Conservation (phyloP, 2,797 vertebrate genomes). For the Alosa sapidissima region DNA sequence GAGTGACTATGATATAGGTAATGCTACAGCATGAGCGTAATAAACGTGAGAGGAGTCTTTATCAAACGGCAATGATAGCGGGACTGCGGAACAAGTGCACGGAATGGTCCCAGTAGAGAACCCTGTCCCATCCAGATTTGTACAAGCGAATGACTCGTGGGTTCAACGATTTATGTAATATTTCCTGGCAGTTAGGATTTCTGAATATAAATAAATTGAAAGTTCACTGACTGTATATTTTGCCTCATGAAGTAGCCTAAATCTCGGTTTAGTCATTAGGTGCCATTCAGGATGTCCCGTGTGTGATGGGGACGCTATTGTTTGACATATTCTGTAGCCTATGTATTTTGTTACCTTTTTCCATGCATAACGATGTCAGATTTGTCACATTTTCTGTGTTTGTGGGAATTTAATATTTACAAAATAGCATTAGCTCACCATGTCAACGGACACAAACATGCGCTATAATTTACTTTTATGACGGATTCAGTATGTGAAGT, state of each 20-base stretch:
- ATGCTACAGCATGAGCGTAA: neutral
- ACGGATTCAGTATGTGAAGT: neutral
- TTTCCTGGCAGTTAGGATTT: neutral
- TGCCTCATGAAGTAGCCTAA: neutral
- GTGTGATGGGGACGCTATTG: neutral
- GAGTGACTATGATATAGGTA: neutral
- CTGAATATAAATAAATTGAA: neutral
- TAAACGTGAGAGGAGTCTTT: neutral
- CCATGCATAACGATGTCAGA: too few relatives aligned
- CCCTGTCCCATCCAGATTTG: neutral
- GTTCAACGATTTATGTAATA: neutral
- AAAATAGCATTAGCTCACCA: neutral
- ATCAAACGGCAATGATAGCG: neutral
- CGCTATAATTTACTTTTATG: neutral
- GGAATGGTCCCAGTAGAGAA: neutral
- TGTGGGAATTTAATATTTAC: neutral
- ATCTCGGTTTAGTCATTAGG: neutral
- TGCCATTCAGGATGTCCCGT: neutral
- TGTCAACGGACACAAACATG: neutral
- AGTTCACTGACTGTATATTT: neutral
- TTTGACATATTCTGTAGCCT: neutral
- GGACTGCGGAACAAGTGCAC: conserved; percentile 5
- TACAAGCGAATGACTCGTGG: neutral
- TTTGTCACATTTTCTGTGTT: neutral
- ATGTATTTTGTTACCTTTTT: neutral